Conservation (phyloP, 2,113 vertebrate species). For the Sapayoa aenigma region DNA sequence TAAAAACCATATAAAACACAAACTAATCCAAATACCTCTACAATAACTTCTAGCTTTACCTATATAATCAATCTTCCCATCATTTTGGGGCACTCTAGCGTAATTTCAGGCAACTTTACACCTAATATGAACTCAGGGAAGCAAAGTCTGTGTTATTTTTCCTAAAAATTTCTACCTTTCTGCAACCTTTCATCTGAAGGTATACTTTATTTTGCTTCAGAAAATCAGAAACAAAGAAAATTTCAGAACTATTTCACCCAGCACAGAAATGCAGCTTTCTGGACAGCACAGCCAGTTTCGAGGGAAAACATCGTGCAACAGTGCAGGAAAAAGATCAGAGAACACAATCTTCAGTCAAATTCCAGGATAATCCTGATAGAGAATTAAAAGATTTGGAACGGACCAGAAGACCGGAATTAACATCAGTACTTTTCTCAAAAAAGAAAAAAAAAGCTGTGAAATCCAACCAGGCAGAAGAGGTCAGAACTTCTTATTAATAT, state of each 20-base stretch:
- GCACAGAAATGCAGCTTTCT: neutral
- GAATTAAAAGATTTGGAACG: constrained; percentile 2
- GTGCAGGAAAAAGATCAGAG: neutral
- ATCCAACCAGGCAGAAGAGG: neutral
- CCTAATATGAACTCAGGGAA: neutral
- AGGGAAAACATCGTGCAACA: neutral
- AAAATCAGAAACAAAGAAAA: neutral
- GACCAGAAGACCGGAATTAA: neutral
- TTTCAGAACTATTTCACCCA: neutral
- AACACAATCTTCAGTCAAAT: neutral
- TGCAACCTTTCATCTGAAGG: neutral
- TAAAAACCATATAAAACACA: neutral
- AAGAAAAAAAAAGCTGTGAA: neutral
- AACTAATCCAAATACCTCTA: neutral
- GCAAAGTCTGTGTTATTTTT: neutral
- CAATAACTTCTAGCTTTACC: neutral
- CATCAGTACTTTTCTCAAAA: neutral
- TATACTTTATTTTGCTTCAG: neutral
- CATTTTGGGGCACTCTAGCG: neutral
- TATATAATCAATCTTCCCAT: neutral
- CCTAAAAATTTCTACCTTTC: neutral
- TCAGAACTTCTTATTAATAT: neutral
- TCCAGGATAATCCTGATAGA: neutral
- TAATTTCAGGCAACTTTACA: neutral
- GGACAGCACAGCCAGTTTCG: neutral